Evolutionary conservation across 2,113 vertebrate genomes (phyloP), one percentile per base, ranked within the genome.

Genomic region (Microcebus griseorufus): DNA sequence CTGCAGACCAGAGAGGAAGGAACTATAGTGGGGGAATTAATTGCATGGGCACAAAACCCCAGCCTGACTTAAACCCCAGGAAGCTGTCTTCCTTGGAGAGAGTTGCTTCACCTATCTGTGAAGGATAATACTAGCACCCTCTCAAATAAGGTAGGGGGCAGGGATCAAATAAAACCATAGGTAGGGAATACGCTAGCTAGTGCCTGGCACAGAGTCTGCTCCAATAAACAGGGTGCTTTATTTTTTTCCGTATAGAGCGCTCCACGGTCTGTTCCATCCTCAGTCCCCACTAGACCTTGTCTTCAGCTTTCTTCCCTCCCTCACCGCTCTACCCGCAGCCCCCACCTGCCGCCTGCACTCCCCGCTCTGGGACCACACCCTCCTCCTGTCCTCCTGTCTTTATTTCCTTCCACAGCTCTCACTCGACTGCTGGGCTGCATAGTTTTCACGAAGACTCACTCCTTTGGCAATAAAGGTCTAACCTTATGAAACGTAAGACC

Each of bases 11-110:
- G 58, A n/a, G 8, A 34, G 9, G 25, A 60, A 18, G 1, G 3
- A 1, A 62, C 4, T 0, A 69, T 1, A 13, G n/a, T 53, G n/a
- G 42, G 29, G 27, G 5, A 5, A 53, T 2, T 2, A 2, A 4
- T 8, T 3, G 9, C 3, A 5, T 17, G 39, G 51, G 18, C 3
- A 10, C 25, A 29, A 79, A 51, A 53, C 23, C 5, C 60, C 76
- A 20, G 64, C 29, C 37, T 10, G 3, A 80, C 37, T 34, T 64
- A 16, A 22, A 2, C 12, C 9, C 69, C 9, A 39, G 37, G 55
- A 89, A 85, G 20, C 22, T 62, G 27, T 29, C 39, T 70, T 70
- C 5, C 11, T 10, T 58, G 39, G 58, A 80, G 78, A 48, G 73
- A 58, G 11, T 85, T 39, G 16, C 20, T 39, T 23, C 1, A 3